Evolutionary conservation across 2,113 vertebrate species (phyloP).

Genomic region (Callipepla californica): DNA sequence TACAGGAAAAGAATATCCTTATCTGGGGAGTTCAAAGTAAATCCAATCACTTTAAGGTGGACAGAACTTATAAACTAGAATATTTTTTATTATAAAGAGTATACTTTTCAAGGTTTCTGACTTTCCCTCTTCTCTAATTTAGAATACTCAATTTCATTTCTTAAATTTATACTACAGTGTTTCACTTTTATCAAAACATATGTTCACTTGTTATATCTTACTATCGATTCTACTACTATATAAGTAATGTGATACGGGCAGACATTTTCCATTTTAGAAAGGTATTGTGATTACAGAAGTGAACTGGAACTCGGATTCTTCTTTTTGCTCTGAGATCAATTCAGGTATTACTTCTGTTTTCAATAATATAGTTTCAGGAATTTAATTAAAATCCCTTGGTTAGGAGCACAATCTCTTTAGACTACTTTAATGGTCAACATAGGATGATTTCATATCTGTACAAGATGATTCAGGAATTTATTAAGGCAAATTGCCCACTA

Average conservation of each 20-base stretch:
- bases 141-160: neutral
- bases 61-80: neutral
- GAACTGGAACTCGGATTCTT: neutral
- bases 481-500: neutral
- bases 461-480: neutral
- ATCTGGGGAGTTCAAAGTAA: conserved; percentile 6
- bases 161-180: neutral
- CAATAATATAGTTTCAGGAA: neutral
- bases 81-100: neutral
- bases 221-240: neutral
- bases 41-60: neutral
- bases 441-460: neutral
- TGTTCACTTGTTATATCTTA: neutral
- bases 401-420: neutral
- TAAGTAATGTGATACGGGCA: neutral
- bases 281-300: neutral
- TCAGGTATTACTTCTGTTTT: neutral
- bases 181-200: neutral
- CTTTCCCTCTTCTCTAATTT: neutral
- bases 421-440: neutral
- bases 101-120: neutral
- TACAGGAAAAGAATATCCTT: conserved; percentile 1
- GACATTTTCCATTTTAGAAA: neutral
- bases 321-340: neutral
- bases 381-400: neutral